Evolutionary conservation across 1,140 invertebrate species (phyloP).

Genomic region (Cherax quadricarinatus): DNA sequence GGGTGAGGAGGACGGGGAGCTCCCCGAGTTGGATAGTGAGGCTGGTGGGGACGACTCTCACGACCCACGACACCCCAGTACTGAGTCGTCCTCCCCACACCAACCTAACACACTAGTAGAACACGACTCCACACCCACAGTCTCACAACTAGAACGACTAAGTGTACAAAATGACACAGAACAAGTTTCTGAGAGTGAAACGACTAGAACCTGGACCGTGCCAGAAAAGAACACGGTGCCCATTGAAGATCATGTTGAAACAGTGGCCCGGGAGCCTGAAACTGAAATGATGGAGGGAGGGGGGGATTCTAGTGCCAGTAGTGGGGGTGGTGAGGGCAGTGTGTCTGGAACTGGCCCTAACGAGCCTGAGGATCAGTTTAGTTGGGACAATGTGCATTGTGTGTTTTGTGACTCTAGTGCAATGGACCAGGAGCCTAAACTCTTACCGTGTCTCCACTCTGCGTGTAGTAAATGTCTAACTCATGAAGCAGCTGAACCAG

Average conservation of each 20-base stretch:
- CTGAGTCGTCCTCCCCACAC: not conserved
- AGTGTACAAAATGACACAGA: slow-evolving; percentile 33
- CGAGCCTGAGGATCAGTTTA: slow-evolving; percentile 61
- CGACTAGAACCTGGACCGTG: slow-evolving; percentile 29
- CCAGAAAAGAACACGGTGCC: not conserved
- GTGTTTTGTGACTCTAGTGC: slow-evolving; percentile 84
- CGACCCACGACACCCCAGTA: not conserved
- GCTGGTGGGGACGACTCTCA: not conserved
- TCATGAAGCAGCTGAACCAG: slow-evolving; percentile 82
- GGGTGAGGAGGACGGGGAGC: not conserved
- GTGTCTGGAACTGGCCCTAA: slow-evolving; percentile 62
- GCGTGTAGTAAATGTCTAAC: slow-evolving; percentile 87
- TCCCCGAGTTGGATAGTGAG: not conserved
- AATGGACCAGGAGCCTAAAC: slow-evolving; percentile 82
- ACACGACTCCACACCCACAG: not conserved
- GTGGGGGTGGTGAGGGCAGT: slow-evolving; percentile 69
- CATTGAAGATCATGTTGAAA: slow-evolving; percentile 5
- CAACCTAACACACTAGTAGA: not conserved
- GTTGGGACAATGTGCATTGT: slow-evolving; percentile 79
- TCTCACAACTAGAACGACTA: not conserved
- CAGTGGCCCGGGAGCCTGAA: not conserved
- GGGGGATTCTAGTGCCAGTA: slow-evolving; percentile 62
- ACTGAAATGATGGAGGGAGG: slow-evolving; percentile 35
- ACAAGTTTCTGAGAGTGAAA: slow-evolving; percentile 26
- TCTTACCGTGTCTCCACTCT: slow-evolving; percentile 91